phyloP scores from a whole-genome alignment of 2,888 invertebrate genomes.

The Eudasyphora cyanicolor region DNA sequence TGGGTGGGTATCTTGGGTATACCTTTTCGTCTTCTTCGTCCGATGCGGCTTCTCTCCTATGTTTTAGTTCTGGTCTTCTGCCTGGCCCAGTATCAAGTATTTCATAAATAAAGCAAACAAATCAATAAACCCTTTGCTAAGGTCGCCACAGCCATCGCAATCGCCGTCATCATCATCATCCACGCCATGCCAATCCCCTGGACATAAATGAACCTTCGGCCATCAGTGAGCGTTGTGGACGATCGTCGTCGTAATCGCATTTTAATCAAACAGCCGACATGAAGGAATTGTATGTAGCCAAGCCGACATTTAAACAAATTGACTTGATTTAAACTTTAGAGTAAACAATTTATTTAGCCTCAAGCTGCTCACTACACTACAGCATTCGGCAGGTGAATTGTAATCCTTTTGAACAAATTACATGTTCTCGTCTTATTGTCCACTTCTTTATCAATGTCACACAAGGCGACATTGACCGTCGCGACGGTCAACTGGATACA shows the following conservation, averaged over 20 bases:
- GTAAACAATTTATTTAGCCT: conserved; percentile 32
- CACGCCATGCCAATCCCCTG: not conserved
- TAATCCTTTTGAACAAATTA: no score
- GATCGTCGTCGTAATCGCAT: not conserved
- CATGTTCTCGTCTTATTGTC: no score
- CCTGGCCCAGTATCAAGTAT: not conserved
- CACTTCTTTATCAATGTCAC: no score
- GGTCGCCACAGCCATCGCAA: conserved; percentile 7
- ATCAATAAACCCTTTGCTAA: conserved; percentile 30
- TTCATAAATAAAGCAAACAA: conserved; percentile 36
- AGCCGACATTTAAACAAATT: conserved; percentile 36
- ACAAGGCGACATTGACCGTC: no score
- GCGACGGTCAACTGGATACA: no score
- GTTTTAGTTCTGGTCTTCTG: not conserved
- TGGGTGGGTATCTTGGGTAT: not conserved
- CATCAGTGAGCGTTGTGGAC: not conserved
- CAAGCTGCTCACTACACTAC: not conserved
- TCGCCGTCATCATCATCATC: not conserved
- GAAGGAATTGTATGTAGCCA: conserved; percentile 9
- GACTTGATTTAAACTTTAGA: conserved; percentile 34
- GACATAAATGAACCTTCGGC: not conserved
- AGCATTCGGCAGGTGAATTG: no score
- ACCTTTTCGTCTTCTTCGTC: not conserved
- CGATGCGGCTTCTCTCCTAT: no score
- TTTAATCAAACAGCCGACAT: conserved; percentile 28